Evolutionary conservation across 2,797 vertebrate genomes (phyloP).

Genomic region (Luscinia luscinia): DNA sequence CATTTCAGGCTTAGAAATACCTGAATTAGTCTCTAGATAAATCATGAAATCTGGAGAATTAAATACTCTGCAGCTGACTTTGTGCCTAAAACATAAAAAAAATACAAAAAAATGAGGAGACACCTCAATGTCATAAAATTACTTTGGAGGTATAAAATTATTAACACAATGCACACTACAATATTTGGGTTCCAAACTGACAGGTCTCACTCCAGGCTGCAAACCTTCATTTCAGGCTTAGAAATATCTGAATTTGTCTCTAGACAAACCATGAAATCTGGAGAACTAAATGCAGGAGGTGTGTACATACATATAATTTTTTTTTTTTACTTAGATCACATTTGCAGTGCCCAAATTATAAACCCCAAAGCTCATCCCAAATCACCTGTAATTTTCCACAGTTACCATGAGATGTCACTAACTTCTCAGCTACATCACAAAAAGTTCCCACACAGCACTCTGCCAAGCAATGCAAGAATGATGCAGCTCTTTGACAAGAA

Average conservation of each 20-base stretch:
- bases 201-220: accelerated
- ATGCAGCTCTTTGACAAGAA: neutral
- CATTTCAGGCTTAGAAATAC: neutral
- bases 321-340: neutral
- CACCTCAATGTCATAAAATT: no score
- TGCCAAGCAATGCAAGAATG: neutral
- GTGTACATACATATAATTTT: neutral
- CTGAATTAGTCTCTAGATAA: neutral
- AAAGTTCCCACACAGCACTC: neutral
- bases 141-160: neutral
- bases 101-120: no score
- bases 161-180: no score
- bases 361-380: neutral
- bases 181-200: no score
- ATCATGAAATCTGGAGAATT: neutral
- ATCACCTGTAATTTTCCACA: conserved; percentile 24
- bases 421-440: neutral
- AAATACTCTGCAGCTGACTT: no score
- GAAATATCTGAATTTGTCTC: no score
- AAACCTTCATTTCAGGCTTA: no score
- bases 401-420: conserved; percentile 68
- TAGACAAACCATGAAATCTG: no score
- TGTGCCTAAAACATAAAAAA: no score
- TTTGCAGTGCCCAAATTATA: neutral
- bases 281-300: neutral